phyloP scores from a whole-genome alignment of 2,113 vertebrate species.

The Phylloscopus trochiloides region DNA sequence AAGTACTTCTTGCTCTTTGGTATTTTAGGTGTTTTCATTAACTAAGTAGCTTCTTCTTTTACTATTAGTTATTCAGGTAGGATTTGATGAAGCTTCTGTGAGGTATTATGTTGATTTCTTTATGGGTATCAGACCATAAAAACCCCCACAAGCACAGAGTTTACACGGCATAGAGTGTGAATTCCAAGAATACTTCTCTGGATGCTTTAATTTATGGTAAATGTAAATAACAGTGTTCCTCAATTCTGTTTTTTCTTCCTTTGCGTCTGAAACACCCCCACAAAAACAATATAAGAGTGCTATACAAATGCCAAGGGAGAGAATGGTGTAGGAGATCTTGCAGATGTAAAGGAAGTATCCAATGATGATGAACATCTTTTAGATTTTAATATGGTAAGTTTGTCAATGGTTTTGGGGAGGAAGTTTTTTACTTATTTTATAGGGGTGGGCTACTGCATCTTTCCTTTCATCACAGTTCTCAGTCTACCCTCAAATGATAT shows the following conservation, averaged over 20 bases:
- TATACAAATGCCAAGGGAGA: constrained; percentile 76
- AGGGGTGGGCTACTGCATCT: not conserved
- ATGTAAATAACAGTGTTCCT: constrained; percentile 40
- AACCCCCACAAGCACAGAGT: not conserved
- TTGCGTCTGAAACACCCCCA: constrained; percentile 42
- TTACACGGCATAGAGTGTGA: not conserved
- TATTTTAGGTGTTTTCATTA: not conserved
- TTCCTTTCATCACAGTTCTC: not conserved
- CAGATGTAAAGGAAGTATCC: constrained; percentile 75
- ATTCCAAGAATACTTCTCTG: not conserved
- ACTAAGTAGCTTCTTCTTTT: not conserved
- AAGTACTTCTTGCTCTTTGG: not conserved
- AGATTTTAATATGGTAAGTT: constrained; percentile 84
- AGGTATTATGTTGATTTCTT: not conserved
- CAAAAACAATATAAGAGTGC: constrained; percentile 72
- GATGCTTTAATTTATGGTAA: not conserved
- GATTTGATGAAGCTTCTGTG: not conserved
- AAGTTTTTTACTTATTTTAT: not conserved
- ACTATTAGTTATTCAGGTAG: not conserved
- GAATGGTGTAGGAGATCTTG: constrained; percentile 74
- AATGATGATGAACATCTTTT: constrained; percentile 75
- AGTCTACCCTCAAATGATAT: not conserved
- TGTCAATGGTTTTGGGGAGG: not conserved
- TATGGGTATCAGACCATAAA: not conserved
- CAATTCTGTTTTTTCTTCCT: constrained; percentile 47